Evolutionary conservation across 1,140 invertebrate species (phyloP), one percentile per base, ranked within the genome.

Genomic region (Conus betulinus): DNA sequence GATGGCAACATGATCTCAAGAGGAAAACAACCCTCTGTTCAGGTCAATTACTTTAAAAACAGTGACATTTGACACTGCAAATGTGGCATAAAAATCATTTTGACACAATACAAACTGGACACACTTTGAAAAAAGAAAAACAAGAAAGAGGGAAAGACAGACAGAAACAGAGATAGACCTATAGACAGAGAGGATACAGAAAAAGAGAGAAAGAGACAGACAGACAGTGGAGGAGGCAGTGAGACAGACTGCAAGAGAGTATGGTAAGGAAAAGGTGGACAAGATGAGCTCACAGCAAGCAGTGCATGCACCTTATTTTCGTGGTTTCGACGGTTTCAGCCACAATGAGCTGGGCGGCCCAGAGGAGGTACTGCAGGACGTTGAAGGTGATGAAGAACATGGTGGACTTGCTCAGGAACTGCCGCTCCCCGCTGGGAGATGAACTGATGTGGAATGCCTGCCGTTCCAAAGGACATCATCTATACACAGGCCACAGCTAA

Each of bases 371-470:
- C 78, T 97, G 97, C 92, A 99, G 97, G 85, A 98, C 95, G 95
- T 99, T 99, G 95, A 99, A 99, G 4, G 97, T 97, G 25, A 98
- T 96, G 94, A 99, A 99, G 52, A 97, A 98, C n/a, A 98, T 96
- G 94, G 98, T 98, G 63, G 98, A 98, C 96, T 99, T 99, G 71
- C 98, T 98, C 53, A 99, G 96, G 95, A 99, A 99, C 15, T 94
- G 90, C 63, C 97, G 97, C 89, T 87, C 85, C 8, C 74, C 53
- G n/a, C 97, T 97, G 93, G 98, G 98, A 88, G 98, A 97, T 93
- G 98, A 97, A 91, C 97, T 97, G n/a, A 99, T 95, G 95, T 99
- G 98, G 95, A 99, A 98, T 60, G 98, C 97, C 97, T 98, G 95
- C 39, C 39, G 39, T 39, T 39, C 39, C 39, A 39, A 39, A 39